Conservation (phyloP, 2,888 invertebrate genomes). For the Caenorhabditis panamensis region DNA sequence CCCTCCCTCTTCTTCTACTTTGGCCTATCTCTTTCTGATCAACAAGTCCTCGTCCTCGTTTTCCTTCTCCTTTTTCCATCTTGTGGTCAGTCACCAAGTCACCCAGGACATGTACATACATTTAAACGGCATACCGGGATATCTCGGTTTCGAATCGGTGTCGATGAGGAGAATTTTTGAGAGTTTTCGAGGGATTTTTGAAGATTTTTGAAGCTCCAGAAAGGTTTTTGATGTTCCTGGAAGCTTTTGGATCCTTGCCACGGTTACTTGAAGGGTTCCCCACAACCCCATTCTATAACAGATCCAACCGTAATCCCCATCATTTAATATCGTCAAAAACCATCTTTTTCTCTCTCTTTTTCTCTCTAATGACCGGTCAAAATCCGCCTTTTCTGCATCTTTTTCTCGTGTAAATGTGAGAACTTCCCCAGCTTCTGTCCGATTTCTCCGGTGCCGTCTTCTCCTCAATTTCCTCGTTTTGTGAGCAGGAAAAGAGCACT, state of each 20-base stretch:
- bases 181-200: not conserved
- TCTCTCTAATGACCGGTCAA: not conserved
- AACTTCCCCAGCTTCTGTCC: not conserved
- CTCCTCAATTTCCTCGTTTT: slow-evolving; percentile 28
- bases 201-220: no score
- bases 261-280: no score
- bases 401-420: not conserved
- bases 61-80: not conserved
- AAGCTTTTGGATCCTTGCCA: no score
- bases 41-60: slow-evolving; percentile 3
- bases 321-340: not conserved
- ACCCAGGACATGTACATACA: slow-evolving; percentile 3
- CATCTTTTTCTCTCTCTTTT: not conserved
- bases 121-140: no score
- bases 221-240: no score
- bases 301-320: not conserved
- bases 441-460: not conserved
- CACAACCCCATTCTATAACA: no score
- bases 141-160: not conserved
- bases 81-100: not conserved
- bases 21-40: not conserved
- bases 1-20: not conserved
- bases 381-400: not conserved
- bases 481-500: slow-evolving; percentile 1
- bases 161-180: not conserved